A percentile compares a stretch with the other conserved stretches of the same genome.
Conservation (phyloP, 2,888 invertebrate genomes). For the Leptopilina syphax region DNA sequence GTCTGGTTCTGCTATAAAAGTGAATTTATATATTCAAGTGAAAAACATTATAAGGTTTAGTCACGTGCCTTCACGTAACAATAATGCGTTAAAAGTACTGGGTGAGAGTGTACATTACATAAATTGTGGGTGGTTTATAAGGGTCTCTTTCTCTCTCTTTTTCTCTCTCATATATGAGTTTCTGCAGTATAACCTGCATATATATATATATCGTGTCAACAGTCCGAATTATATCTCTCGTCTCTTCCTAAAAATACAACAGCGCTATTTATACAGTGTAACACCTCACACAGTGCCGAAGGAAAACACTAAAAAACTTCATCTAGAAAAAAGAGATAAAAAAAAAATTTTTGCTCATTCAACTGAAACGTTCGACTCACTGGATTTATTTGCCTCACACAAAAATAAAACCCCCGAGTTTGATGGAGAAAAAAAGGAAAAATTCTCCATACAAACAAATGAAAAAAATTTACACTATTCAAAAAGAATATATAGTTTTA, state of each 20-base stretch:
- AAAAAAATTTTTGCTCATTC: slow-evolving; percentile 13
- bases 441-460: background rate
- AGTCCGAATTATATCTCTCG: slow-evolving; percentile 57
- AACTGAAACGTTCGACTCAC: slow-evolving; percentile 20
- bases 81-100: slow-evolving; percentile 9
- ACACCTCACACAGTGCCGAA: slow-evolving; percentile 59
- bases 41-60: slow-evolving; percentile 5
- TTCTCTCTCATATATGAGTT: background rate
- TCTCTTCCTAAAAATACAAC: slow-evolving; percentile 71
- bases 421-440: background rate
- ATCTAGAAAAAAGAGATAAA: slow-evolving; percentile 10
- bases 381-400: slow-evolving; percentile 9
- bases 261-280: slow-evolving; percentile 68
- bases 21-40: slow-evolving; percentile 1
- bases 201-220: slow-evolving; percentile 56
- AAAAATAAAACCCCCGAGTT: slow-evolving; percentile 1
- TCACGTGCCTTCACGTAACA: background rate
- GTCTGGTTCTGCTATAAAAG: slow-evolving; percentile 9
- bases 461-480: background rate
- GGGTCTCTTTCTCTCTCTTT: background rate
- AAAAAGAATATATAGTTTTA: background rate
- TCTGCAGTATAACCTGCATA: slow-evolving; percentile 49
- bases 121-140: slow-evolving; percentile 17
- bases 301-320: slow-evolving; percentile 56
- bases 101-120: slow-evolving; percentile 4